phyloP scores from a whole-genome alignment of 2,797 vertebrate species.

The Sitta carolinensis region DNA sequence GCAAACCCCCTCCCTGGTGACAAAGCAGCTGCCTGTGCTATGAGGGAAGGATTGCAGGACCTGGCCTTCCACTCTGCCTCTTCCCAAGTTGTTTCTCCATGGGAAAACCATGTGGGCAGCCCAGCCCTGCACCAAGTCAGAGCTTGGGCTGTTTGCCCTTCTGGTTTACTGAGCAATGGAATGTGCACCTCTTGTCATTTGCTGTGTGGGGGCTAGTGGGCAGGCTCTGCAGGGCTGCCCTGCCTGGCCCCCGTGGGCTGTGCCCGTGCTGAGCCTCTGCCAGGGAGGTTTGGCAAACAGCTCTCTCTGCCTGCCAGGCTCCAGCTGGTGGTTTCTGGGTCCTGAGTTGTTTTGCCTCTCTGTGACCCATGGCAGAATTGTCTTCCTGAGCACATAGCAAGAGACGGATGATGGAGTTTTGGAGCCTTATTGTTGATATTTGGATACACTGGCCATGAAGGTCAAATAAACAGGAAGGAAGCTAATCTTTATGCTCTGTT shows the following conservation, averaged over 20 bases:
- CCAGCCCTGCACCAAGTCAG: background rate
- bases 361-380: background rate
- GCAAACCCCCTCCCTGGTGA: background rate
- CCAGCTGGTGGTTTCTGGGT: background rate
- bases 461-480: background rate
- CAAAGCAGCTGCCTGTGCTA: background rate
- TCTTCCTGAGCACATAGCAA: background rate
- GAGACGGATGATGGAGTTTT: background rate
- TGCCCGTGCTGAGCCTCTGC: background rate
- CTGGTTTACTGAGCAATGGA: background rate
- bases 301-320: background rate
- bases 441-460: background rate
- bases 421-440: background rate
- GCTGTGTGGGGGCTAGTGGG: background rate
- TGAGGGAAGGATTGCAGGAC: background rate
- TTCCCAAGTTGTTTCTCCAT: background rate
- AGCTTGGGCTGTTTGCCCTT: background rate
- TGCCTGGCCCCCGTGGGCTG: background rate
- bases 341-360: background rate
- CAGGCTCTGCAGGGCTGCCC: background rate
- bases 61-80: background rate
- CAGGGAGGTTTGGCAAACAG: background rate
- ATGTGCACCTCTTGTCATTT: background rate
- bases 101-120: background rate
- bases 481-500: background rate